These are phyloP conservation scores for Melinaea menophilus DNA, from an alignment of 2,888 invertebrate species.

Conservation along the genomic window DNA sequence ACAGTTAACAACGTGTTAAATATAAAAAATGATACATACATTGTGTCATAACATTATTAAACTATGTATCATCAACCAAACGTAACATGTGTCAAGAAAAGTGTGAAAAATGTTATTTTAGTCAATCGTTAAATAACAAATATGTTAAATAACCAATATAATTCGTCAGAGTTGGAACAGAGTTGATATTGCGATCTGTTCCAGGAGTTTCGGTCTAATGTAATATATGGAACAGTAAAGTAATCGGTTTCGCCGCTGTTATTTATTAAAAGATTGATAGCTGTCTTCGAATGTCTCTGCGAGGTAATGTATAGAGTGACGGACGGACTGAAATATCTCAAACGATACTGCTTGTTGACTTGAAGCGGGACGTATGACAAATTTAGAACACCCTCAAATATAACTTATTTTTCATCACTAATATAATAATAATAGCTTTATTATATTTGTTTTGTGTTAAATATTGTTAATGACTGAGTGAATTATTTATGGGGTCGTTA, in stretches of 20 bases:
- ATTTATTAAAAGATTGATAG: slow-evolving; percentile 74
- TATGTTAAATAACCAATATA: slow-evolving; percentile 41
- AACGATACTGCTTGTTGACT: slow-evolving; percentile 64
- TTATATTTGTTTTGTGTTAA: neutral
- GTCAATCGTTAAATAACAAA: slow-evolving; percentile 62
- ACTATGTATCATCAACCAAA: slow-evolving; percentile 38
- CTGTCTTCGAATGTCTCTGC: slow-evolving; percentile 70
- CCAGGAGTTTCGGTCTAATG: slow-evolving; percentile 16
- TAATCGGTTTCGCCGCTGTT: slow-evolving; percentile 43
- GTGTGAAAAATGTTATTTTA: slow-evolving; percentile 68
- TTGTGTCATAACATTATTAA: slow-evolving; percentile 68
- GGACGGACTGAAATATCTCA: slow-evolving; percentile 64
- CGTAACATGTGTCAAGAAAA: slow-evolving; percentile 57
- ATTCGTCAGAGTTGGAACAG: slow-evolving; percentile 22
- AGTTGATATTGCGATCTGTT: slow-evolving; percentile 24
- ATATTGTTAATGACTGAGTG: too few species aligned
- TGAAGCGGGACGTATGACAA: slow-evolving; percentile 57
- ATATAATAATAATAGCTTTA: slow-evolving; percentile 22
- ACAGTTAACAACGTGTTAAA: slow-evolving; percentile 43
- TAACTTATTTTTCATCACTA: slow-evolving; percentile 26
- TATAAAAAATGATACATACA: slow-evolving; percentile 65
- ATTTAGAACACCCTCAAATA: slow-evolving; percentile 43
- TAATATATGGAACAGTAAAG: slow-evolving; percentile 11
- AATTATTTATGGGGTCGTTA: too few species aligned
- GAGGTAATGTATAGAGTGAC: slow-evolving; percentile 57